Evolutionary conservation across 2,888 invertebrate genomes (phyloP), one percentile per base, ranked within the genome.

Genomic region (Meliscaeva auricollis): DNA sequence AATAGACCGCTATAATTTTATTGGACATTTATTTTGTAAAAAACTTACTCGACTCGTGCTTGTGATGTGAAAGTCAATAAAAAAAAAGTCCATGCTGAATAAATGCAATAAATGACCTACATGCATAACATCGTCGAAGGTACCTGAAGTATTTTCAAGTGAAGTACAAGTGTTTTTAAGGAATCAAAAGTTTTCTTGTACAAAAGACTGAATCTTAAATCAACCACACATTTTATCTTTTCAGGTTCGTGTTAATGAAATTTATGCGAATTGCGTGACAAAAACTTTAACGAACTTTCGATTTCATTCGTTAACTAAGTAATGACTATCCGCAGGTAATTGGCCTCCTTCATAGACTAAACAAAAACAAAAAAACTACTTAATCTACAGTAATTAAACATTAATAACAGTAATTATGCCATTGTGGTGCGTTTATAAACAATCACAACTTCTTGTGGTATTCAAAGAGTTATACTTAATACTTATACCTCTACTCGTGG

Each of bases 191-290:
- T 35, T 35, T n/a, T 38, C 17, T 60, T 60, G n/a, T 6, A 38
- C 32, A 58, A 58, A 17, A 35, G 32, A n/a, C 13, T 9, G 3
- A 66, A 66, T 32, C 7, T 32, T 46, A 15, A 46, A 64, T 8
- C 26, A 62, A n/a, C 62, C 4, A 26, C 46, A 68, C 35, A 22
- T 11, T 22, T 22, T 9, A 38, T 32, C 15, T 46, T 17, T 54
- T 52, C 7, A 22, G 15, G 26, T 69, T 54, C 69, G 60, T 62
- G 79, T 73, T 73, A 73, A 73, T 79, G 73, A 79, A 75, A 73
- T 79, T 73, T 50, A 20, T 66, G 41, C 35, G 30, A 74, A 80
- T 74, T 52, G 79, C 79, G 79, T 80, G 79, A 80, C 79, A 74
- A 73, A 32, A 80, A 68, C 30, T 60, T 52, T 17, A 60, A 32